A percentile compares a stretch with the other conserved stretches of the same genome.
These are phyloP conservation scores for Catharus fuscescens DNA, from an alignment of 2,113 vertebrate species.

Conservation along the genomic window DNA sequence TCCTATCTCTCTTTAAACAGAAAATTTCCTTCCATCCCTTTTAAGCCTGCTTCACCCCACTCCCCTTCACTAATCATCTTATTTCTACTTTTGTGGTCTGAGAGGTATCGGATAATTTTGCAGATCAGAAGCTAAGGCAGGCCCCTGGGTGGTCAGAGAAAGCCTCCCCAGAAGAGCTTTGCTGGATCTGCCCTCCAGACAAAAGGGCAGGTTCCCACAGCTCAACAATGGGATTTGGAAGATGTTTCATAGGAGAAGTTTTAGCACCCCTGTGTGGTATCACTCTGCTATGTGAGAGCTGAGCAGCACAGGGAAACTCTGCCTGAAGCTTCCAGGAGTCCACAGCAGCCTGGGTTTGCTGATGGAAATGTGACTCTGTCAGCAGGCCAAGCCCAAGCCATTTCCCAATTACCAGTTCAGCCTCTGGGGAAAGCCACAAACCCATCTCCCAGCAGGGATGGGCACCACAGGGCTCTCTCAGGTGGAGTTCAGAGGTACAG, in stretches of 20 bases:
- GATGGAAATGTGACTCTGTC: not conserved
- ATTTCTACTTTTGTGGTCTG: not conserved
- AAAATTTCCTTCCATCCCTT: not conserved
- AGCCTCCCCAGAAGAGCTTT: not conserved
- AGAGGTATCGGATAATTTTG: not conserved
- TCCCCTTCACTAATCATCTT: not conserved
- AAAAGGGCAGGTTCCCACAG: not conserved
- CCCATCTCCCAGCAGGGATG: not conserved
- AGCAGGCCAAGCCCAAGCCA: not conserved
- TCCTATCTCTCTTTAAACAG: not conserved
- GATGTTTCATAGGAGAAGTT: constrained; percentile 77
- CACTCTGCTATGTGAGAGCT: constrained; percentile 66
- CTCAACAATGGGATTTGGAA: not conserved
- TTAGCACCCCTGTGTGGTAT: constrained; percentile 89
- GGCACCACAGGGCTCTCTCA: not conserved
- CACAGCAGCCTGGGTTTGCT: not conserved
- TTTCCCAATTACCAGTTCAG: constrained; percentile 1
- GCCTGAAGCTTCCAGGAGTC: not conserved
- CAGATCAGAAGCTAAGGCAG: not conserved
- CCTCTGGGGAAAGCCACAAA: not conserved
- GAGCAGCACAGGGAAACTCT: not conserved
- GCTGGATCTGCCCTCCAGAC: not conserved
- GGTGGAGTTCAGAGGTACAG: not conserved
- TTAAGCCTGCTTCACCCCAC: not conserved
- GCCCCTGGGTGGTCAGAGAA: not conserved